Percentiles rank a stretch among this genome's conserved stretches.
These are phyloP conservation scores for Pseudococcus viburni DNA, from an alignment of 2,888 invertebrate species.

Conservation along the genomic window DNA sequence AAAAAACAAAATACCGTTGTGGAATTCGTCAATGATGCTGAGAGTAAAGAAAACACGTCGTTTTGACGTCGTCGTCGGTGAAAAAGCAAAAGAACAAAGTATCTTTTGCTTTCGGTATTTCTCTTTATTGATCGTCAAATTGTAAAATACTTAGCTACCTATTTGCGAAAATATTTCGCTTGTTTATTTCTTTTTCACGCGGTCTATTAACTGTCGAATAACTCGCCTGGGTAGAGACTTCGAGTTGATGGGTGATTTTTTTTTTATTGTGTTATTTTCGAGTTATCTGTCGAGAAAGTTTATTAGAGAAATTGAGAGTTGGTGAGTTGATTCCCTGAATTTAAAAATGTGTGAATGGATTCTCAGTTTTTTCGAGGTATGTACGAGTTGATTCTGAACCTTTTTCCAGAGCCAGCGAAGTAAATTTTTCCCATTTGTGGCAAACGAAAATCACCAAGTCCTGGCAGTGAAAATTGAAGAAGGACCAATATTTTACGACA, in stretches of 20 bases:
- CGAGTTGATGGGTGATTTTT: neutral
- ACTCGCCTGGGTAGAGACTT: neutral
- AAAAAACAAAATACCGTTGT: neutral
- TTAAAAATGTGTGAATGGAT: too few species aligned
- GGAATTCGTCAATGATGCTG: conserved; percentile 11
- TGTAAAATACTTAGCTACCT: neutral
- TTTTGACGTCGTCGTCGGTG: neutral
- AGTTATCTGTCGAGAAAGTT: too few species aligned
- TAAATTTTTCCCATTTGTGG: too few species aligned
- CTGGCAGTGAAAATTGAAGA: too few species aligned
- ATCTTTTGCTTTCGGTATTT: conserved; percentile 17
- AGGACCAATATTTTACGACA: too few species aligned
- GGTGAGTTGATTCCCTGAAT: too few species aligned
- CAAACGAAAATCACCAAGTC: too few species aligned
- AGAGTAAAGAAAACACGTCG: neutral
- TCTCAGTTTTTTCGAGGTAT: too few species aligned
- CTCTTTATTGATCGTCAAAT: conserved; percentile 36
- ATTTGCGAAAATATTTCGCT: conserved; percentile 4
- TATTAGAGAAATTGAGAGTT: too few species aligned
- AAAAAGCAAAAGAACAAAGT: neutral
- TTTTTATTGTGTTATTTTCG: too few species aligned
- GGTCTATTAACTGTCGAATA: neutral
- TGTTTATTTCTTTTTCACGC: conserved; percentile 8
- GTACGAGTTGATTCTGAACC: too few species aligned
- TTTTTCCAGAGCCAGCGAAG: too few species aligned